Base-by-base conservation (phyloP, 2,797 vertebrate genomes). In the Gallinago stenura region DNA sequence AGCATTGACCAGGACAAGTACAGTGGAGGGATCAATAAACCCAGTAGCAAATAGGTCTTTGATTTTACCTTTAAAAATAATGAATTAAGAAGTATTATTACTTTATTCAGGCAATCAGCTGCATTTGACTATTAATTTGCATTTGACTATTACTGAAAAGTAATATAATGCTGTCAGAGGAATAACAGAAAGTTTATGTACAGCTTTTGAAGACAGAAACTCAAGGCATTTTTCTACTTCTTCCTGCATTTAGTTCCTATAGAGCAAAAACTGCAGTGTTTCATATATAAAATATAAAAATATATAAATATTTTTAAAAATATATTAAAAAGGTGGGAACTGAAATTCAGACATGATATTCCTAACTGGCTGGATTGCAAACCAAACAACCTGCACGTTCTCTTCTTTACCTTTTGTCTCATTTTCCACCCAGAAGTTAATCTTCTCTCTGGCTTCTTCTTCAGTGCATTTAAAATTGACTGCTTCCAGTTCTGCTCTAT, bases 371-470 rank as follows among this genome's bases (percentile, higher is more conserved):
- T 68, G 21, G 7, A 33, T 12, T 66, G 10, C 30, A 89, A 84
- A 77, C 13, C 17, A 71, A 68, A 65, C 19, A 25, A 30, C 6
- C 6, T 72, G 25, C 19, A 22, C 12, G 1, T 41, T 56, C 45
- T 81, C 45, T 71, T 88, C 57, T 70, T 95, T 87, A 99, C 99
- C 98, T 92, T 98, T 97, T 9, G 99, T 99, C 85, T 98, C 87
- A 12, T 90, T 97, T 97, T 98, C 98, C 91, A 99, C 98, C 99
- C 99, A 99, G 51, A 51, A 95, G 96, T 99, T 99, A 96, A 99
- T 99, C 81, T 98, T 98, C 73, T 98, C 75, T 76, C 98, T 98
- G 58, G 97, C 97, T 16, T 90, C 96, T 60, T 98, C 98, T 56
- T 96, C 64, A 56, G 83, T 96, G 30, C 16, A 61, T 8, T 31